phyloP scores from a whole-genome alignment of 2,888 invertebrate genomes.

The Cephalotes varians region DNA sequence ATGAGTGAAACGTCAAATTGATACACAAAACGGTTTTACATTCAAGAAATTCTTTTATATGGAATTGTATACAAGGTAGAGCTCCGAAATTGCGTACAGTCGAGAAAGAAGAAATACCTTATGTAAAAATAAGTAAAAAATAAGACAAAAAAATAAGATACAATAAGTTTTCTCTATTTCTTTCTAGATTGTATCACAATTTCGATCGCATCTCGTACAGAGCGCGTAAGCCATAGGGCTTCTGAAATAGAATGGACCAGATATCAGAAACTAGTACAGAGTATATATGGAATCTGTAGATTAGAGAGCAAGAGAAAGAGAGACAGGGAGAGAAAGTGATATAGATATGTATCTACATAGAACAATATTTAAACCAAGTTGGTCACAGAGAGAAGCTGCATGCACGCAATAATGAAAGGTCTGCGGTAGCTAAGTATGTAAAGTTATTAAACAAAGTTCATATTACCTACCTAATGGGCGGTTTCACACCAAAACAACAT shows the following conservation, averaged over 20 bases:
- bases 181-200: not conserved
- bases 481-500: not conserved
- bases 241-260: not conserved
- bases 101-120: not conserved
- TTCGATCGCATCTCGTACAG: not conserved
- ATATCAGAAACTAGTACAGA: constrained; percentile 12
- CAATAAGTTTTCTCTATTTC: not conserved
- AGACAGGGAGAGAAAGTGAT: not conserved
- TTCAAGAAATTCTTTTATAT: not conserved
- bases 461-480: constrained; percentile 14
- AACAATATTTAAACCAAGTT: constrained; percentile 19
- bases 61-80: not conserved
- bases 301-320: constrained; percentile 12
- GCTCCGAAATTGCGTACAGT: not conserved
- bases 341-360: not conserved
- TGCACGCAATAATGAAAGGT: constrained; percentile 7
- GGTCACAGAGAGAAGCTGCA: not conserved
- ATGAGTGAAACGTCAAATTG: not conserved
- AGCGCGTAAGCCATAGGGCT: not conserved
- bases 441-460: constrained; percentile 20
- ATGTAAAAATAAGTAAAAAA: not conserved
- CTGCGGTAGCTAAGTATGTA: not conserved
- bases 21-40: not conserved
- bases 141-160: not conserved
- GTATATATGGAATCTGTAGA: constrained; percentile 1